Conservation (phyloP, 2,113 vertebrate genomes). For the Gallinago undulata region DNA sequence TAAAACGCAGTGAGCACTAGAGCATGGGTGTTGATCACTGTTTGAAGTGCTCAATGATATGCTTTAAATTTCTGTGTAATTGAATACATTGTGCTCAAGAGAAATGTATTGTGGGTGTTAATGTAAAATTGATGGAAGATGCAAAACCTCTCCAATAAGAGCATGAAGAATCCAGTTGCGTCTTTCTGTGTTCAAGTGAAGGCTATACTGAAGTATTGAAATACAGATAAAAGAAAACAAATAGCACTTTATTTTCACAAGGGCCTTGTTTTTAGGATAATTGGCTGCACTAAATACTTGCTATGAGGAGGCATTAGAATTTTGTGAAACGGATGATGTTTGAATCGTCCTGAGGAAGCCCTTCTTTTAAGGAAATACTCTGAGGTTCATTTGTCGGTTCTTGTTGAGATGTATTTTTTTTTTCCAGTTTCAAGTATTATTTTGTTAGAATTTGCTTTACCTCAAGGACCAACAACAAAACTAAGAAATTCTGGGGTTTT, state of each 20-base stretch:
- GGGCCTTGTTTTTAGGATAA: neutral
- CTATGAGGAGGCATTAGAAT: neutral
- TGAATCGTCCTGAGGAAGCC: neutral
- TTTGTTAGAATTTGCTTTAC: neutral
- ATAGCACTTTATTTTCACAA: constrained; percentile 70
- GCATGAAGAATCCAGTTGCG: neutral
- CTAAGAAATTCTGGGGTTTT: neutral
- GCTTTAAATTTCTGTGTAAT: neutral
- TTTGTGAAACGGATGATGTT: neutral
- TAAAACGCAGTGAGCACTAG: neutral
- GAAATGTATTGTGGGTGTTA: neutral
- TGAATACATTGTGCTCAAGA: neutral
- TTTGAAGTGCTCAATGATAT: neutral
- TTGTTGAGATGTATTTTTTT: neutral
- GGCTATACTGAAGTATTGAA: neutral
- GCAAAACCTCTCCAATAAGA: neutral
- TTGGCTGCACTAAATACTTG: constrained; percentile 29
- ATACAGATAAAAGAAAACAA: constrained; percentile 12
- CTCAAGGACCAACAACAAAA: neutral
- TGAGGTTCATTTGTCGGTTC: neutral
- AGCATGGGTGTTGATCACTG: neutral
- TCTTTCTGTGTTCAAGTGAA: neutral
- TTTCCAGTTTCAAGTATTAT: neutral
- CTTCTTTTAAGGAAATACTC: neutral
- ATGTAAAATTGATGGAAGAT: neutral